A percentile compares a stretch with the other conserved stretches of the same genome.
Evolutionary conservation across 2,888 invertebrate genomes (phyloP).

Genomic region (Zaprionus lineosus): DNA sequence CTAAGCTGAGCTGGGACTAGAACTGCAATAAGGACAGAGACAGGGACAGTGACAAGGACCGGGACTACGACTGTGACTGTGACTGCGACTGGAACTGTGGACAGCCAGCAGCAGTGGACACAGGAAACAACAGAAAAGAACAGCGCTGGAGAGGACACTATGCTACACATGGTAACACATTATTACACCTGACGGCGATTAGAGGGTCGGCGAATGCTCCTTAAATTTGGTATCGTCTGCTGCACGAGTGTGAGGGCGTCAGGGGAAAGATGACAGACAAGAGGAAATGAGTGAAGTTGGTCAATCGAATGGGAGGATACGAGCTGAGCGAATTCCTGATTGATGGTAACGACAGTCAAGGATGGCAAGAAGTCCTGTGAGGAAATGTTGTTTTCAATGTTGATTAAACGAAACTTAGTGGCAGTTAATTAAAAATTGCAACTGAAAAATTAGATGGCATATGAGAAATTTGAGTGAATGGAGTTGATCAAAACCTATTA

Average conservation of each 20-base stretch:
- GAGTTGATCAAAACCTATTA: too few species aligned
- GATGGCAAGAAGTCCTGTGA: too few species aligned
- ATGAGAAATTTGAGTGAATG: too few species aligned
- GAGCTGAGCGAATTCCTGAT: conserved; percentile 43
- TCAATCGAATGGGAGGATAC: conserved; percentile 50
- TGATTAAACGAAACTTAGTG: not conserved
- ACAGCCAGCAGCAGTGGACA: not conserved
- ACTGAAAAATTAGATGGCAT: too few species aligned
- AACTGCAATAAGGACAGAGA: too few species aligned
- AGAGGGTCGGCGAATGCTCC: conserved; percentile 34
- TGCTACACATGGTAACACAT: conserved; percentile 47
- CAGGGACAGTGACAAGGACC: not conserved
- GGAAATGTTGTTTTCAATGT: too few species aligned
- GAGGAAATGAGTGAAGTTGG: conserved; percentile 16
- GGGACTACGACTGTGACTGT: not conserved
- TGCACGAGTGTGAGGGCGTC: not conserved
- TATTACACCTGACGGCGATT: conserved; percentile 67
- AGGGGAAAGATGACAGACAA: too few species aligned
- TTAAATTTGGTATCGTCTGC: conserved; percentile 41
- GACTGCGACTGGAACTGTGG: conserved; percentile 1
- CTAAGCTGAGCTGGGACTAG: too few species aligned
- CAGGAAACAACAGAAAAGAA: conserved; percentile 1
- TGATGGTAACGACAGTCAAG: conserved; percentile 29
- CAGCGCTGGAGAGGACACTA: too few species aligned
- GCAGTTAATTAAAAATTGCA: too few species aligned